These are phyloP conservation scores for Mylabris sibirica DNA, from an alignment of 2,888 invertebrate genomes.

Conservation along the genomic window DNA sequence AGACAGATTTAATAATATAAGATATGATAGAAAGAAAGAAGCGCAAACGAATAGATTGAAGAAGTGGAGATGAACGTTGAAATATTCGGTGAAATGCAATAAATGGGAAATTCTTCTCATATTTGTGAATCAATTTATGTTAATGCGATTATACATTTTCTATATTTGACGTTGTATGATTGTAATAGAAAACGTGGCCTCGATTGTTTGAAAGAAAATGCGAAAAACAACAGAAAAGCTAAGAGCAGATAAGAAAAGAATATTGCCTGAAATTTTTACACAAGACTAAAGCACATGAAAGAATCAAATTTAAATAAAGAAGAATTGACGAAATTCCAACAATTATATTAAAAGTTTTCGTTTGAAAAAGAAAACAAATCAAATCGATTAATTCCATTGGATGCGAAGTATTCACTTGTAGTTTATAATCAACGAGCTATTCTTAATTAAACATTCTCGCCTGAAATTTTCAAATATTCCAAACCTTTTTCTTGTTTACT, in stretches of 20 bases:
- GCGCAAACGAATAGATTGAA: not conserved
- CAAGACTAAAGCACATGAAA: not conserved
- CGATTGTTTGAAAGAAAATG: not conserved
- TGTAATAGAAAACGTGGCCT: not conserved
- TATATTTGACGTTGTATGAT: constrained; percentile 26
- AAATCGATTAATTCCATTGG: not conserved
- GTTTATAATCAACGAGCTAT: not conserved
- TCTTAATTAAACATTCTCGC: not conserved
- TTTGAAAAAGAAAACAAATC: not conserved
- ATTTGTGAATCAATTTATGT: constrained; percentile 47
- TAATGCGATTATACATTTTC: constrained; percentile 47
- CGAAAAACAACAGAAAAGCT: not conserved
- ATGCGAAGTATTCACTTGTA: not conserved
- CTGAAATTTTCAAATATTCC: not conserved
- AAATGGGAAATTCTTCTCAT: constrained; percentile 43
- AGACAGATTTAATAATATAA: too few species aligned
- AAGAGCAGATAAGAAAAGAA: not conserved
- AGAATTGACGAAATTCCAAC: not conserved
- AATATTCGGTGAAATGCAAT: constrained; percentile 20
- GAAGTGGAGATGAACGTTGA: not conserved
- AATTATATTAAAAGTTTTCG: not conserved
- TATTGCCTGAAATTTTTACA: not conserved
- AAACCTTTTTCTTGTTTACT: not conserved
- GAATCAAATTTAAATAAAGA: not conserved
- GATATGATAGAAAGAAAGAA: not conserved